Evolutionary conservation across 2,797 vertebrate species (phyloP).

Genomic region (Gymnocypris eckloni): DNA sequence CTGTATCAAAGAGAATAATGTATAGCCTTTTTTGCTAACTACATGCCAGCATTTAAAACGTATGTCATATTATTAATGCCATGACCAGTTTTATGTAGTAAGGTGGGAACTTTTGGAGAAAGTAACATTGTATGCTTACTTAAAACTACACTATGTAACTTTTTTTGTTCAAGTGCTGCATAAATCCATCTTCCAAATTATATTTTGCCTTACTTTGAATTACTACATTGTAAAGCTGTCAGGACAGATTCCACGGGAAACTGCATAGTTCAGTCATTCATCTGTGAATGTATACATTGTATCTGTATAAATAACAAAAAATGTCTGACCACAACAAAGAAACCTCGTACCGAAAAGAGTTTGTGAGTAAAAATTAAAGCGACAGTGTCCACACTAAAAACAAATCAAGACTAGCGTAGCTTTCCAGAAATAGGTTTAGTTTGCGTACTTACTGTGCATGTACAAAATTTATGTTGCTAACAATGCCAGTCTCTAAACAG

Average conservation of each 20-base stretch:
- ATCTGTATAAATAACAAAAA: neutral
- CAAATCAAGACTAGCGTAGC: neutral
- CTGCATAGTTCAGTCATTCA: neutral
- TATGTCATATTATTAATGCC: constrained; percentile 35
- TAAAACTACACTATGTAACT: constrained; percentile 40
- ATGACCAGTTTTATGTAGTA: constrained; percentile 23
- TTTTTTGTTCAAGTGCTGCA: neutral
- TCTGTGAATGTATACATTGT: neutral
- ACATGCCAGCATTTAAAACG: constrained; percentile 19
- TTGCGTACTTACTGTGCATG: neutral
- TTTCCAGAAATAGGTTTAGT: neutral
- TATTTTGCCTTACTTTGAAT: neutral
- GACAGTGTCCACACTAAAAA: neutral
- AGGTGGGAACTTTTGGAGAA: constrained; percentile 28
- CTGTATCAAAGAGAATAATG: constrained; percentile 38
- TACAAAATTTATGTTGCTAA: neutral
- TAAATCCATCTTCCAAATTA: neutral
- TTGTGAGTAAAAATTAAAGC: neutral
- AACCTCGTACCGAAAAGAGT: neutral
- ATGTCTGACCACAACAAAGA: neutral
- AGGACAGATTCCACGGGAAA: neutral
- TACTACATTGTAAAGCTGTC: neutral
- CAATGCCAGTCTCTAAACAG: neutral
- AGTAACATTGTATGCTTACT: constrained; percentile 14
- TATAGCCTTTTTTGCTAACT: constrained; percentile 40